Evolutionary conservation across 1,140 invertebrate species (phyloP), one percentile per base, ranked within the genome.

Genomic region (Saccostrea glomerata): DNA sequence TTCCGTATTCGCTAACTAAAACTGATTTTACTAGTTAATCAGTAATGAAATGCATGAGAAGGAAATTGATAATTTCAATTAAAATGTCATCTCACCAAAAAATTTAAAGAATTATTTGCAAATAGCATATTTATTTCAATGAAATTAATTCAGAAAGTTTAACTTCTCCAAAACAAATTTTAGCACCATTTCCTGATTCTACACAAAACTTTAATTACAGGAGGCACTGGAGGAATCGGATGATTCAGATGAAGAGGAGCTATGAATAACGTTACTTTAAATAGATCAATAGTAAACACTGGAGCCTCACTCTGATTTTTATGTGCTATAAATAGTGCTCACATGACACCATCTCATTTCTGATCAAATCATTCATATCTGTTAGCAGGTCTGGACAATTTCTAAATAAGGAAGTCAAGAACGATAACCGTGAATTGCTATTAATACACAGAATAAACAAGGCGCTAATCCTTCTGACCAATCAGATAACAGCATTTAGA

Each of bases 141-240:
- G 30, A 36, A 36, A 36, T 2, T 36, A 0, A 36, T 36, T 36
- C 30, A 36, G 30, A 36, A 36, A 36, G 2, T 36, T 36, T 36
- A 2, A 36, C 2, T 36, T 36, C 30, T 36, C 30, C 2, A 2
- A 36, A 36, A 36, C 30, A 63, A 63, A 4, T 63, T 20, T 63
- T 6, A 63, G 58, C 17, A 20, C 17, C n/a, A 63, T 63, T 17
- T 17, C 17, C n/a, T 63, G 5, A 63, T 63, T 63, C 15, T 20
- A 63, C 17, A 0, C n/a, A 1, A 4, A 20, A 1, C 17, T 63
- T 2, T 63, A 55, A 88, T 92, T 92, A 6, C 91, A 95, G 94
- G 97, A 97, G 88, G 96, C 97, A n/a, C 96, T 98, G 93, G 97
- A 97, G 92, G 97, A 98, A 93, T 97, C 97, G 13, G 97, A 98